Conservation (phyloP, 2,797 vertebrate species). For the Rhyacichthys aspro region DNA sequence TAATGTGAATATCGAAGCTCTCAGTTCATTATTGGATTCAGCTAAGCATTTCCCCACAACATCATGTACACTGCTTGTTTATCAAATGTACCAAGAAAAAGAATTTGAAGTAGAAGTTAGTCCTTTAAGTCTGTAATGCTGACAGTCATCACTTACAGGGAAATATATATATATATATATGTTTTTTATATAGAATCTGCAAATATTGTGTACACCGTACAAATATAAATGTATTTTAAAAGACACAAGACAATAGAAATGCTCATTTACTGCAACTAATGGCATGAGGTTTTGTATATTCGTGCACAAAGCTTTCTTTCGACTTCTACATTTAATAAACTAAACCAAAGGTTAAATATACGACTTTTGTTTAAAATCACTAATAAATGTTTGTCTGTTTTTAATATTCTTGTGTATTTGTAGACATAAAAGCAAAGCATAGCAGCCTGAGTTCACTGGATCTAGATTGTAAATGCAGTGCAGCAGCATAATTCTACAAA, state of each 20-base stretch:
- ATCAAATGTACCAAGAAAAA: slow-evolving; percentile 74
- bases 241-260: slow-evolving; percentile 73
- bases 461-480: slow-evolving; percentile 74
- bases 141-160: slow-evolving; percentile 69
- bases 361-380: slow-evolving; percentile 45
- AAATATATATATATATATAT: slow-evolving; percentile 61
- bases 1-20: slow-evolving; percentile 75
- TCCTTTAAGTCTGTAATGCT: slow-evolving; percentile 63
- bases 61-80: slow-evolving; percentile 63
- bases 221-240: slow-evolving; percentile 80
- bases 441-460: slow-evolving; percentile 71
- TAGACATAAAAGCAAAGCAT: slow-evolving; percentile 71
- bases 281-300: slow-evolving; percentile 62
- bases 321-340: slow-evolving; percentile 56
- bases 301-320: slow-evolving; percentile 71
- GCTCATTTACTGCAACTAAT: slow-evolving; percentile 65
- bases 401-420: slow-evolving; percentile 58
- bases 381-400: slow-evolving; percentile 66
- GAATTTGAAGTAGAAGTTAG: slow-evolving; percentile 56
- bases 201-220: slow-evolving; percentile 76
- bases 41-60: slow-evolving; percentile 68
- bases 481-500: slow-evolving; percentile 71
- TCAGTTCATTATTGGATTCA: slow-evolving; percentile 83
- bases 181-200: slow-evolving; percentile 62
- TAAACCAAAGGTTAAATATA: slow-evolving; percentile 60